Evolutionary conservation across 2,888 invertebrate species (phyloP), one percentile per base, ranked within the genome.

Genomic region (Anticlea derivata): DNA sequence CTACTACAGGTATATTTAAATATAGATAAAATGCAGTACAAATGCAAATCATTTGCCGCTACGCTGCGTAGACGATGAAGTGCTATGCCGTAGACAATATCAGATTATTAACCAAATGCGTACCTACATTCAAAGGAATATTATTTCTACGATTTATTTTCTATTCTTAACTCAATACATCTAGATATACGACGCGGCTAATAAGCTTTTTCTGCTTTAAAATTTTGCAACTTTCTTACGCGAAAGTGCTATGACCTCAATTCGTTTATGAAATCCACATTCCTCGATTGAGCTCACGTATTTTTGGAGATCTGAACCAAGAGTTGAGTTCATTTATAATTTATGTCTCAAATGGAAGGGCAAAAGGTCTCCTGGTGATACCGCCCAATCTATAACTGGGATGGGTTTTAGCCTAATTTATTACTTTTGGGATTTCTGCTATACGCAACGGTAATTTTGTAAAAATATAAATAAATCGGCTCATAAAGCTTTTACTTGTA

Each of bases 391-490:
- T 51, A 39, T 49, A 50, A 40, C 33, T 38, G 33, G 31, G 37
- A 13, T n/a, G 13, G 35, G 46, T 38, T 45, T 57, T 44, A 38
- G 29, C 23, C 37, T 26, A 50, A n/a, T n/a, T n/a, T 58, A 52
- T 47, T 49, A 51, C 50, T 30, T 46, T 35, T 10, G 56, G 49
- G 37, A 40, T 34, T 30, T n/a, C 17, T 8, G 20, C 7, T 2
- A 5, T 38, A 12, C 43, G n/a, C n/a, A 10, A 10, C 6, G 20
- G 22, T 34, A 13, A 34, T 27, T 40, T 40, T n/a, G 23, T 24
- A 39, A 47, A 23, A 38, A 37, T 22, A 46, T 11, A 46, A 13
- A 33, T n/a, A 43, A 26, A 26, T 23, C n/a, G 5, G 6, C 6
- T 12, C 8, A 34, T n/a, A n/a, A 34, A 22, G n/a, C 34, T 33